Evolutionary conservation across 2,888 invertebrate genomes (phyloP), one percentile per base, ranked within the genome.

Genomic region (Incurvaria masculella): DNA sequence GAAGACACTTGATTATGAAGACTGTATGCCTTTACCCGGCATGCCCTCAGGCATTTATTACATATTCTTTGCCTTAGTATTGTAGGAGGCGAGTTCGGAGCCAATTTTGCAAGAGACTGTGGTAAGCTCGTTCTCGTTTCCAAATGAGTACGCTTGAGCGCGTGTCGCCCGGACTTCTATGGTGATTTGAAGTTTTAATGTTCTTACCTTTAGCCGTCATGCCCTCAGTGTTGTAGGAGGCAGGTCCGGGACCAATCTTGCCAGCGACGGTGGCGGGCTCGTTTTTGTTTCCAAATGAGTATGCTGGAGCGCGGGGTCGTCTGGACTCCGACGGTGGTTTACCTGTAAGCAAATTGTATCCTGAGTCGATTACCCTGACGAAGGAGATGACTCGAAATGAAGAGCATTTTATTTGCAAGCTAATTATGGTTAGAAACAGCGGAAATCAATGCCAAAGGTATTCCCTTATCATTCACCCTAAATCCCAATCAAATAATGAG

Each of bases 81-180:
- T 91, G 70, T 94, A 94, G 53, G 89, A 86, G n/a, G 92, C 93
- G 16, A 94, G 94, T 18, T 94, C 94, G 2, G 94, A 94, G 23
- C 94, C 93, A 42, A 84, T 74, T 56, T 82, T 86, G 49, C 79
- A 71, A 47, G 66, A 72, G 56, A 63, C 56, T 10, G 71, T 68
- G 23, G 82, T 80, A 26, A 73, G 64, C 43, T 79, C 81, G n/a
- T 76, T 72, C 57, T 81, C 83, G 38, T 86, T 84, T 0, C 92
- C 92, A 64, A 93, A 92, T 45, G 89, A 88, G 63, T 88, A 93
- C 1, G 92, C 89, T 4, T 92, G 91, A 1, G 92, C 89, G 48
- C 89, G 82, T 42, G 82, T 62, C 84, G 86, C 57, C 87, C 87
- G 1, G 91, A 91, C 65, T 91, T 91, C 49, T 83, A 81, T 21